These are phyloP conservation scores for Cebuella pygmaea DNA, from an alignment of 2,797 vertebrate species.

Conservation along the genomic window DNA sequence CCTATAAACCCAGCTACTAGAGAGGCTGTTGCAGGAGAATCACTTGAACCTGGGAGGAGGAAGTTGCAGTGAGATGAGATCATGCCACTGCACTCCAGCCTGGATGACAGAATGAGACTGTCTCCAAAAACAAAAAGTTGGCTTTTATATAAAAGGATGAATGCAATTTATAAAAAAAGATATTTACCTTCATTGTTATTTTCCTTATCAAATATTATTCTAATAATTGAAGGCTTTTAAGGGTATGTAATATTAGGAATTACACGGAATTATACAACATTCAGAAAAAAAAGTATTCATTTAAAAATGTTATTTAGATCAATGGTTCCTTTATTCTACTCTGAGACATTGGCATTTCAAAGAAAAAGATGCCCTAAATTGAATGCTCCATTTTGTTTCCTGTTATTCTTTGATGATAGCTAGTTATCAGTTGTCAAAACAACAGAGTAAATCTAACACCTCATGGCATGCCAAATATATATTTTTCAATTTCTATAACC, in stretches of 20 bases:
- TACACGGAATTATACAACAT: background rate
- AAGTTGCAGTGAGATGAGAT: too few species aligned
- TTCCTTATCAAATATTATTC: background rate
- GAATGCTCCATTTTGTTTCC: background rate
- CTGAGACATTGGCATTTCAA: background rate
- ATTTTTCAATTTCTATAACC: constrained; percentile 73
- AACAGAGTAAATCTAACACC: constrained; percentile 65
- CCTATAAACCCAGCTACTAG: too few species aligned
- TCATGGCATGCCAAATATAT: constrained; percentile 62
- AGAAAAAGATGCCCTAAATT: background rate
- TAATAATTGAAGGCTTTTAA: constrained; percentile 11
- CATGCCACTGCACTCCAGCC: too few species aligned
- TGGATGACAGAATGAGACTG: too few species aligned
- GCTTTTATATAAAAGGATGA: background rate
- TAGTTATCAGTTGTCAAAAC: constrained; percentile 74
- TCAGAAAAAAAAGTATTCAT: background rate
- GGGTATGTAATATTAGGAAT: background rate
- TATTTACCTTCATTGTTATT: background rate
- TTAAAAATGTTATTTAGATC: constrained; percentile 9
- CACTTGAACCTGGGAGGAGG: too few species aligned
- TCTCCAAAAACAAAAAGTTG: background rate
- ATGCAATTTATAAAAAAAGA: background rate
- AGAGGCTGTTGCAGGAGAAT: too few species aligned
- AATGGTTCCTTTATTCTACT: background rate
- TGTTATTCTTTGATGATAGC: constrained; percentile 69